Evolutionary conservation across 2,797 vertebrate species (phyloP), one percentile per base, ranked within the genome.

Genomic region (Brachyalestes nurse): DNA sequence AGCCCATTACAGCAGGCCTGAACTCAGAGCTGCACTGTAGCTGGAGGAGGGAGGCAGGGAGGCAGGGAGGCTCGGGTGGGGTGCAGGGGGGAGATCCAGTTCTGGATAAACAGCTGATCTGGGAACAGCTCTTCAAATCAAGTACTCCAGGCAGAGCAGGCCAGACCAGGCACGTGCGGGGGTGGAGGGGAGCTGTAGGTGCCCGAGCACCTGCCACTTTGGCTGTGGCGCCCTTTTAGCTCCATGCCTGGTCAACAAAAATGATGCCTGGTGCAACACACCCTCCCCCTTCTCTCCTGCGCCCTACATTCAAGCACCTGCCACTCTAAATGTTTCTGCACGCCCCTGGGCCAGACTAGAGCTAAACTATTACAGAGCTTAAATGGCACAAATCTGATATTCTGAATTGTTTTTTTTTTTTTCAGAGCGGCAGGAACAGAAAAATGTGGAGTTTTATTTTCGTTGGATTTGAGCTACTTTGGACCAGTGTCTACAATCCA

Each of bases 1-100:
- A 77, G 47, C 77, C 67, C 61, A 79, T 81, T 83, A 76, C 72
- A 62, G 58, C 4, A 64, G 1, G 8, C 42, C 45, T 71, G 45
- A 47, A 38, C 51, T 67, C 58, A 28, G 58, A 78, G 81, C 80
- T 85, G 82, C 34, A 16, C 69, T 81, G 40, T 55, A 72, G 78
- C 51, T 2, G 60, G 75, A 65, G 70, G 55, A 16, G 5, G 75
- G 62, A 77, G 67, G 74, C 82, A 55, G 25, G 4, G 17, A 28
- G 28, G 28, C 1, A 28, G 28, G 28, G 28, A 28, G 3, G 28
- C 28, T 28, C 3, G 28, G 28, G 28, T 28, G 28, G 28, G 28
- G 28, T 53, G 58, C 40, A 16, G 19, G 55, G 9, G n/a, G 51
- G 51, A n/a, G 8, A 14, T n/a, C n/a, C 7, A 12, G 9, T 69